Conservation (phyloP, 2,113 vertebrate species). For the Chlamydotis undulata region DNA sequence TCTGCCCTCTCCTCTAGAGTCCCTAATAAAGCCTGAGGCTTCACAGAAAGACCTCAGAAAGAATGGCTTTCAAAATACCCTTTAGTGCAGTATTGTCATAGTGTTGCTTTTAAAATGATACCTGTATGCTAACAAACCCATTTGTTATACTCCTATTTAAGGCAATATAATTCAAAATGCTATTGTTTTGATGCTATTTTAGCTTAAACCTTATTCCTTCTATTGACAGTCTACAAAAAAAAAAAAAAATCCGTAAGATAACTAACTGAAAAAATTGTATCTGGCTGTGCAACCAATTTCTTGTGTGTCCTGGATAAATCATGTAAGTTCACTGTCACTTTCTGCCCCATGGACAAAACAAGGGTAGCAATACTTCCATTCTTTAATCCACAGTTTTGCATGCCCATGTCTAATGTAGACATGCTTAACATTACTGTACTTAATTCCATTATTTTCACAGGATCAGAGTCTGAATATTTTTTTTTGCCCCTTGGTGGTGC, state of each 20-base stretch:
- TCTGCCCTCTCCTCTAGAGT: background rate
- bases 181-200: background rate
- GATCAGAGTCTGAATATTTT: background rate
- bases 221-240: background rate
- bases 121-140: background rate
- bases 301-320: background rate
- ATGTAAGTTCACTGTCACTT: accelerated
- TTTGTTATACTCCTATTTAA: background rate
- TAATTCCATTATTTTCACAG: background rate
- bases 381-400: background rate
- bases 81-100: background rate
- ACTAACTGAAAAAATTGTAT: background rate
- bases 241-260: background rate
- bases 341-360: background rate
- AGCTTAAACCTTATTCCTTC: background rate
- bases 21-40: background rate
- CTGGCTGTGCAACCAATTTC: background rate
- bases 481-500: background rate
- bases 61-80: background rate
- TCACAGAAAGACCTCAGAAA: background rate
- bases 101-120: background rate
- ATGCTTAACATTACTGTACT: background rate
- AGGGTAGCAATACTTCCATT: background rate
- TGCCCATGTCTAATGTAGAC: background rate
- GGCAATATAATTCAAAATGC: background rate